Conservation (phyloP, 2,113 vertebrate genomes). For the Forbesichthys agassizii region DNA sequence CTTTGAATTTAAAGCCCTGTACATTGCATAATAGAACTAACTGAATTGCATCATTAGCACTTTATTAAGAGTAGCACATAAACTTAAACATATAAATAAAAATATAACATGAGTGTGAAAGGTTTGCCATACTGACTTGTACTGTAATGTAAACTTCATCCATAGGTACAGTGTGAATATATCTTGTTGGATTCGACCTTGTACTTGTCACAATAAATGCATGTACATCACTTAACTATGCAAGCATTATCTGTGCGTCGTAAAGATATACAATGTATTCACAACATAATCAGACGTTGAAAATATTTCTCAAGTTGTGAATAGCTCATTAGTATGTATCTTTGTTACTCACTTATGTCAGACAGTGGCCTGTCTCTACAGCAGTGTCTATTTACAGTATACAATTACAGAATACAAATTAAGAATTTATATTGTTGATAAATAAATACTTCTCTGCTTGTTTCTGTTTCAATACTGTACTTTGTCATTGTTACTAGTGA, state of each 20-base stretch:
- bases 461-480: neutral
- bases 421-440: constrained; percentile 71
- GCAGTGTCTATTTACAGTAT: constrained; percentile 11
- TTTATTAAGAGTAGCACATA: neutral
- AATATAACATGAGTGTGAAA: neutral
- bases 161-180: constrained; percentile 26
- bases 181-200: constrained; percentile 26
- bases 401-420: constrained; percentile 39
- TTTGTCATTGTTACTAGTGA: too few species aligned
- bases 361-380: neutral
- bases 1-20: constrained; percentile 21
- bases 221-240: constrained; percentile 63
- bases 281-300: constrained; percentile 10
- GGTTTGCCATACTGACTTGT: constrained; percentile 26
- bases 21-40: constrained; percentile 13
- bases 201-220: constrained; percentile 28
- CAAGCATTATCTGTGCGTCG: constrained; percentile 52
- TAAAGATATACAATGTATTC: constrained; percentile 6
- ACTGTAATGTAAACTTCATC: constrained; percentile 19
- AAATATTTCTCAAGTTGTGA: constrained; percentile 29
- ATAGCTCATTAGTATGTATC: constrained; percentile 27
- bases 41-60: constrained; percentile 28
- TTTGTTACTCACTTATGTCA: neutral
- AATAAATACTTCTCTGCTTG: constrained; percentile 67
- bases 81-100: too few species aligned